Evolutionary conservation across 2,113 vertebrate species (phyloP).

Genomic region (Hyla sarda): DNA sequence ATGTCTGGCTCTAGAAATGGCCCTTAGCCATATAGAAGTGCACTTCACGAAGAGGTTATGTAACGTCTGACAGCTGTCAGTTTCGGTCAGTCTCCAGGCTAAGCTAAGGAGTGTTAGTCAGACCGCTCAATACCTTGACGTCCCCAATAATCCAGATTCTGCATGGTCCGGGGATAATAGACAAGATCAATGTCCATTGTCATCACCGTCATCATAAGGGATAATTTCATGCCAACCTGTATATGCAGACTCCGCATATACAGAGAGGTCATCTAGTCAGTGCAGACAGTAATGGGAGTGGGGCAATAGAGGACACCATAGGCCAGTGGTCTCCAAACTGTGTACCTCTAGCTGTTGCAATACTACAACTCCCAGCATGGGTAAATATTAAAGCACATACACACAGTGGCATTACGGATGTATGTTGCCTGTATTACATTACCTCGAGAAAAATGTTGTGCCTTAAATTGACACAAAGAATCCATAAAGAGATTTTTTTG

Average conservation of each 20-base stretch:
- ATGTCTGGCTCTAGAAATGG: not conserved
- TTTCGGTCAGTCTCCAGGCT: not conserved
- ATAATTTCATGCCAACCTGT: not conserved
- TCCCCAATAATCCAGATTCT: not conserved
- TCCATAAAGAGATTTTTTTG: too few relatives aligned
- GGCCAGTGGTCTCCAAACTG: too few relatives aligned
- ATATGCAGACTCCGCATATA: not conserved
- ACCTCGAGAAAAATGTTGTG: too few relatives aligned
- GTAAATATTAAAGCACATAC: too few relatives aligned
- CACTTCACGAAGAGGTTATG: not conserved
- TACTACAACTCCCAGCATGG: too few relatives aligned
- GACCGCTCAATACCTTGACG: constrained; percentile 15
- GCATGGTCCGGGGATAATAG: not conserved
- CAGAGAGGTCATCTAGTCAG: too few relatives aligned
- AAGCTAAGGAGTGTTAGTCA: not conserved
- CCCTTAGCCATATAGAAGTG: not conserved
- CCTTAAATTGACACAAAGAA: too few relatives aligned
- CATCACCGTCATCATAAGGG: not conserved
- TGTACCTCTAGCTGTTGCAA: too few relatives aligned
- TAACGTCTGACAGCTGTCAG: not conserved
- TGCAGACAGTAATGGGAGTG: too few relatives aligned
- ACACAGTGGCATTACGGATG: too few relatives aligned
- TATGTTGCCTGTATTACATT: too few relatives aligned
- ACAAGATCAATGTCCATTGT: not conserved
- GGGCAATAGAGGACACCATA: too few relatives aligned